Evolutionary conservation across 2,888 invertebrate genomes (phyloP).

Genomic region (Drosophila histrio): DNA sequence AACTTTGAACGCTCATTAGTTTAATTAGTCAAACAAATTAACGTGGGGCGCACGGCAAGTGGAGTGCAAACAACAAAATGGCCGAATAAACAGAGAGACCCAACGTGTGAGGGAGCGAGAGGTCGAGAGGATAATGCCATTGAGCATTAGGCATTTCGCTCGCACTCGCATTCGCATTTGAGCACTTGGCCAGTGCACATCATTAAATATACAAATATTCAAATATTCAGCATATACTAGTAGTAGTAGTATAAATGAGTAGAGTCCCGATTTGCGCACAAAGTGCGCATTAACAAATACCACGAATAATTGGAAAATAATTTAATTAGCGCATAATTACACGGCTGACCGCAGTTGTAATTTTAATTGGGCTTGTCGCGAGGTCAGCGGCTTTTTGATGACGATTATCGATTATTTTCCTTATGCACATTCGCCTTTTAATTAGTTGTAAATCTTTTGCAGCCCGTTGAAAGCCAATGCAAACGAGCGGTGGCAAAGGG

Average conservation of each 20-base stretch:
- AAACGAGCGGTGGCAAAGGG: not conserved
- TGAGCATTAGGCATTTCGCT: slow-evolving; percentile 38
- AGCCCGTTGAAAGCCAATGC: slow-evolving; percentile 43
- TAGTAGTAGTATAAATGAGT: not conserved
- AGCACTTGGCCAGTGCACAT: slow-evolving; percentile 33
- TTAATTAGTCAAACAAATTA: slow-evolving; percentile 84
- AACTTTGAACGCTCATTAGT: slow-evolving; percentile 84
- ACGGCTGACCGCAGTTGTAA: slow-evolving; percentile 75
- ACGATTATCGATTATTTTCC: slow-evolving; percentile 48
- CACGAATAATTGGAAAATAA: slow-evolving; percentile 73
- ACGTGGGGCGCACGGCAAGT: slow-evolving; percentile 77
- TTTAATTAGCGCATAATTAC: slow-evolving; percentile 82
- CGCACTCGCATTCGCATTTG: slow-evolving; percentile 27
- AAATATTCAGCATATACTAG: slow-evolving; percentile 46
- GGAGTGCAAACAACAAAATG: slow-evolving; percentile 77
- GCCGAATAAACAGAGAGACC: slow-evolving; percentile 66
- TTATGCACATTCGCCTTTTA: slow-evolving; percentile 59
- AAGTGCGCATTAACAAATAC: slow-evolving; percentile 30
- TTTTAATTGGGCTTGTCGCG: slow-evolving; percentile 70
- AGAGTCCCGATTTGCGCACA: slow-evolving; percentile 2
- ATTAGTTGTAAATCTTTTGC: slow-evolving; percentile 70
- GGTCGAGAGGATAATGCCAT: not conserved
- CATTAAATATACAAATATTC: slow-evolving; percentile 70
- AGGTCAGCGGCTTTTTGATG: slow-evolving; percentile 64
- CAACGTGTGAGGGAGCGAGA: not conserved